These are phyloP conservation scores for Paedocypris micromegethes DNA, from an alignment of 2,797 vertebrate species.

Conservation along the genomic window DNA sequence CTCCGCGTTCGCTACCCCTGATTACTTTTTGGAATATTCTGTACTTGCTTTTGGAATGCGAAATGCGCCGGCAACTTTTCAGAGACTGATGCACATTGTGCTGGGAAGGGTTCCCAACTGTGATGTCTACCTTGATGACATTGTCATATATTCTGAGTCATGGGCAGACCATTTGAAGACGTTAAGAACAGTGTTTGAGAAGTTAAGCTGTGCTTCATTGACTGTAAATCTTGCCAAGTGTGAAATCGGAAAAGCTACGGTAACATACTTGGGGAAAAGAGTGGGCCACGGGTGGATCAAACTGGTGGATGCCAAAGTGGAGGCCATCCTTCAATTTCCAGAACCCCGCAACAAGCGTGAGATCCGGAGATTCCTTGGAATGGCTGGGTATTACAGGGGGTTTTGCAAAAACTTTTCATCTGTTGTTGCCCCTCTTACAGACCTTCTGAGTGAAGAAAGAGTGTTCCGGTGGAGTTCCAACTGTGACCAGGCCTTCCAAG, in stretches of 20 bases:
- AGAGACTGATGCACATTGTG: no score
- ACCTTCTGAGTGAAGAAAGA: background rate
- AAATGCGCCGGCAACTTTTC: no score
- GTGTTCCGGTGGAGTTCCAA: no score
- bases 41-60: background rate
- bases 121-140: no score
- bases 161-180: no score
- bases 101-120: no score
- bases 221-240: background rate
- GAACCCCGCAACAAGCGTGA: background rate
- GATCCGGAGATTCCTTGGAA: background rate
- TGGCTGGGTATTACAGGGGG: background rate
- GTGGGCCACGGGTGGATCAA: background rate
- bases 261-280: background rate
- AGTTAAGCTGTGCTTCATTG: background rate
- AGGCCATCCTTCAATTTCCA: background rate
- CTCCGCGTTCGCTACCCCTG: background rate
- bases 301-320: background rate
- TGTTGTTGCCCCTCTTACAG: background rate
- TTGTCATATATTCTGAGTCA: no score
- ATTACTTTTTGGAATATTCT: background rate
- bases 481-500: background rate
- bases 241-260: background rate
- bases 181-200: no score
- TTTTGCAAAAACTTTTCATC: background rate